Evolutionary conservation across 2,113 vertebrate species (phyloP), one percentile per base, ranked within the genome.

Genomic region (Blennius ocellaris): DNA sequence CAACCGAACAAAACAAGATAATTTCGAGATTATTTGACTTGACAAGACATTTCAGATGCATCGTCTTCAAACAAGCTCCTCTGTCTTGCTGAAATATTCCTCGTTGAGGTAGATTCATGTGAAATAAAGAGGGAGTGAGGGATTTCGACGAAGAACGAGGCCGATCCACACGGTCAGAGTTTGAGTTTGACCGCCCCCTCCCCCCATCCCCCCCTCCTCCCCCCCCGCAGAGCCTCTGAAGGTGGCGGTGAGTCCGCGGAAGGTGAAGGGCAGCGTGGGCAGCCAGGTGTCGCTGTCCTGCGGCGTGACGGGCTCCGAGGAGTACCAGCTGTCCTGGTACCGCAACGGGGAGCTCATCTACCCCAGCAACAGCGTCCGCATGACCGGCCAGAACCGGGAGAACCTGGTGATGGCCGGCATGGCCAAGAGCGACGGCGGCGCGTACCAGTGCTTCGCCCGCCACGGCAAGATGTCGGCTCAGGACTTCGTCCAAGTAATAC

Each of bases 251-350:
- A 99, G 95, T 83, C 98, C 97, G 0, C 92, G 95, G 73, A 98
- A 97, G 89, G 97, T 99, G 70, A 97, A 97, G 64, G 97, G 97
- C 91, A 99, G 98, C 0, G 97, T 99, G 66, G 98, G 97, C 5
- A 98, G 98, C 90, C 97, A 98, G 89, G 97, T 99, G 44, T 97
- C 97, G 41, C 90, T 99, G 89, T 97, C 97, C 90, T 99, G 98
- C 84, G 95, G 96, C 0, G 96, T 98, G 7, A 96, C 94, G 0
- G 98, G 97, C 54, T 96, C 96, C 0, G 96, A 99, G 50, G 97
- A 98, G 84, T 97, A 96, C 85, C 96, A 97, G 50, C 92, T 99
- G 7, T 97, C 96, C 87, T 99, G 98, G 98, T 99, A 99, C 82
- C 95, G 96, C 47, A 99, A 99, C 0, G 97, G 96, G 14, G 97